Percentiles rank a stretch among this genome's conserved stretches.
These are phyloP conservation scores for Choristoneura rosaceana DNA, from an alignment of 2,888 invertebrate species.

Conservation along the genomic window DNA sequence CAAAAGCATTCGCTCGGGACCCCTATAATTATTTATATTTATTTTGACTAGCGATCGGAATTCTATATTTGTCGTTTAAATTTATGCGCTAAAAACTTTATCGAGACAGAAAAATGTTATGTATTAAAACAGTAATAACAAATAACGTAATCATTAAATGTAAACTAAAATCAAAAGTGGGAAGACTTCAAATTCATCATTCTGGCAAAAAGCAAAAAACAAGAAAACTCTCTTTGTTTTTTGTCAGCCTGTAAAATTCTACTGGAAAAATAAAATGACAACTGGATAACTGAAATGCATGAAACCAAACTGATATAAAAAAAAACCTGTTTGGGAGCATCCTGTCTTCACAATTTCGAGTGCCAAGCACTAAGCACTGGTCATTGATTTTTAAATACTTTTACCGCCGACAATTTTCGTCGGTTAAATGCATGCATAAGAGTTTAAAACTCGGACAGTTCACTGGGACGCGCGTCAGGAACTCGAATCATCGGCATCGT, in stretches of 20 bases:
- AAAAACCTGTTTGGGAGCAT: background rate
- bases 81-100: background rate
- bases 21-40: constrained; percentile 25
- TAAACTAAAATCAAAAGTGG: constrained; percentile 3
- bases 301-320: background rate
- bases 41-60: constrained; percentile 38
- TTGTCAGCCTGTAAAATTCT: background rate
- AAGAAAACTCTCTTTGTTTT: background rate
- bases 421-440: constrained; percentile 3
- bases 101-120: constrained; percentile 19
- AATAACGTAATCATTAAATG: background rate
- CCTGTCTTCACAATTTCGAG: background rate
- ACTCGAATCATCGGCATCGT: background rate
- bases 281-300: background rate
- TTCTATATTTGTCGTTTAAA: background rate
- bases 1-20: constrained; percentile 18
- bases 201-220: background rate
- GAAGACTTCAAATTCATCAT: background rate
- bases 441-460: background rate
- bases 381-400: background rate
- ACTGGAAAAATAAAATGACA: background rate
- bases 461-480: background rate
- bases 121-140: background rate
- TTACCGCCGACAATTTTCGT: background rate
- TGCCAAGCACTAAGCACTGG: background rate